Conservation (phyloP, 2,888 invertebrate species). For the Nezara viridula region DNA sequence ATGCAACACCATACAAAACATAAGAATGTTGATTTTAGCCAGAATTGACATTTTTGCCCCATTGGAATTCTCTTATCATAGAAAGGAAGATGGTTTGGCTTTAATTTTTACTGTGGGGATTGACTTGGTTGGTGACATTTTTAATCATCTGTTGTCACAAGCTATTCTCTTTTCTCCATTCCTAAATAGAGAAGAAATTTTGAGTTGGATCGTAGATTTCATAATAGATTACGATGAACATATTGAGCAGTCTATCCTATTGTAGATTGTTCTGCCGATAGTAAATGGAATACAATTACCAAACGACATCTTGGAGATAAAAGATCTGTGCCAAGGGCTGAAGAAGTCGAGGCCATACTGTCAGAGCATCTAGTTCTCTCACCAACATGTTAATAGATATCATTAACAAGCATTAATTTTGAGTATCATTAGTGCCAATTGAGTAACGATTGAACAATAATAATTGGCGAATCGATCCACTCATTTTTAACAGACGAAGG, state of each 20-base stretch:
- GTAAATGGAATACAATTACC: background rate
- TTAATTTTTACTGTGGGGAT: no score
- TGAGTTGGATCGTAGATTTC: background rate
- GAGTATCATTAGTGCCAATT: background rate
- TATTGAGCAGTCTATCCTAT: background rate
- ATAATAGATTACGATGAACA: background rate
- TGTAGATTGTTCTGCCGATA: background rate
- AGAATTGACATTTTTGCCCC: no score
- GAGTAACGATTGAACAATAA: background rate
- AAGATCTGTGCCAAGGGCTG: conserved; percentile 8
- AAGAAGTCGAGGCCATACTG: background rate
- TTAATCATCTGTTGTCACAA: no score
- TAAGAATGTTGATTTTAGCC: no score
- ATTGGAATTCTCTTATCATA: no score
- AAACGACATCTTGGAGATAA: background rate
- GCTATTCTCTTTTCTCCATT: no score
- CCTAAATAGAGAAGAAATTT: no score
- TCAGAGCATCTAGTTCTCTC: background rate
- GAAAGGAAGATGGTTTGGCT: no score
- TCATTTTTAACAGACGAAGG: no score
- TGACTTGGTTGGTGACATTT: no score
- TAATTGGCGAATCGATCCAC: no score
- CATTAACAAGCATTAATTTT: background rate
- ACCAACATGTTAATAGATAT: background rate
- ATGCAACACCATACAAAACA: no score